Conservation (phyloP, 2,113 vertebrate species). For the Barnardius zonarius region DNA sequence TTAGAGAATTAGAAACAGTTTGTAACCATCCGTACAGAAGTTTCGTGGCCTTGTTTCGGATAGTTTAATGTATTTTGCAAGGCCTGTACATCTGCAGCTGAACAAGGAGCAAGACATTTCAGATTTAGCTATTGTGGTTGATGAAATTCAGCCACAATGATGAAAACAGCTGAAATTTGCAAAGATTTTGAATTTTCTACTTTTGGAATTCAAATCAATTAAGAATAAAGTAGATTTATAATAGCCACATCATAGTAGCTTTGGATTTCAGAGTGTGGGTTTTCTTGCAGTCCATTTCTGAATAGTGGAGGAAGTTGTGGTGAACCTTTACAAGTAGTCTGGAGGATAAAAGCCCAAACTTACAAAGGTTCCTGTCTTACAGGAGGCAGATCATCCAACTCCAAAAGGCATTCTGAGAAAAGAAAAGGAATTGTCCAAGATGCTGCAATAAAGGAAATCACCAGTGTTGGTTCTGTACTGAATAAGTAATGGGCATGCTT, state of each 20-base stretch:
- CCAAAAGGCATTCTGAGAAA: neutral
- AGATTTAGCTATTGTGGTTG: neutral
- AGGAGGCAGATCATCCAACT: neutral
- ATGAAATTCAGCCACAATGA: neutral
- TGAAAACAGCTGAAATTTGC: neutral
- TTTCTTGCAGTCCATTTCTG: neutral
- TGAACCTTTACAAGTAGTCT: neutral
- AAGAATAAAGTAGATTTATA: neutral
- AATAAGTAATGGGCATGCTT: slow-evolving; percentile 16
- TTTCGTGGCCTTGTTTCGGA: neutral
- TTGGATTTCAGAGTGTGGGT: neutral
- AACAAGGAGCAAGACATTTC: neutral
- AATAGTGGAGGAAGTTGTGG: neutral
- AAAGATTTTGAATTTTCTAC: neutral
- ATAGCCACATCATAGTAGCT: neutral
- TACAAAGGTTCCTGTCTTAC: neutral
- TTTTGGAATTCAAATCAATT: neutral
- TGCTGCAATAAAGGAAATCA: neutral
- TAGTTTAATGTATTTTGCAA: neutral
- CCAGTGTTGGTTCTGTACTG: neutral
- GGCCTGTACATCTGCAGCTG: neutral
- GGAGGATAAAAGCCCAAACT: neutral
- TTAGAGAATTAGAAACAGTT: neutral
- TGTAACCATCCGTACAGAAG: neutral
- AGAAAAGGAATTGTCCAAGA: neutral